A percentile compares a stretch with the other conserved stretches of the same genome.
Evolutionary conservation across 1,140 invertebrate species (phyloP).

Genomic region (Anastrepha ludens): DNA sequence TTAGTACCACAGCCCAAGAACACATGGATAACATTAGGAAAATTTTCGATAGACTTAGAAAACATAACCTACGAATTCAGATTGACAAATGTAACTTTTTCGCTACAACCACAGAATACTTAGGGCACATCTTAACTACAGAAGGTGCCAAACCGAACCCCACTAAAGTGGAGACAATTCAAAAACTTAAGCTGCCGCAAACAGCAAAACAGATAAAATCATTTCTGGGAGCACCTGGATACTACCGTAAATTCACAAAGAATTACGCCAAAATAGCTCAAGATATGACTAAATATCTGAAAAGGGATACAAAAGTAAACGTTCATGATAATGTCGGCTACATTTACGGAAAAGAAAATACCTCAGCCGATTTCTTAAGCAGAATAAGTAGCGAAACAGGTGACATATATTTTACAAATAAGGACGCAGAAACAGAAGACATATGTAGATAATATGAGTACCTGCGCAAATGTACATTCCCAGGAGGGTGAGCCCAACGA

Average conservation of each 20-base stretch:
- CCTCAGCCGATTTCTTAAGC: slow-evolving; percentile 45
- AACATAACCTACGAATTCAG: slow-evolving; percentile 61
- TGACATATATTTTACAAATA: not conserved
- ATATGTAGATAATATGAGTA: not conserved
- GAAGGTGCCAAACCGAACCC: not conserved
- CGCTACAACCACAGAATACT: not conserved
- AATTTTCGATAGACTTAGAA: slow-evolving; percentile 69
- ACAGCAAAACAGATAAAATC: not conserved
- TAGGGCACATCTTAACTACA: slow-evolving; percentile 2
- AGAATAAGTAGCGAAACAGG: not conserved
- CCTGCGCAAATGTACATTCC: not conserved
- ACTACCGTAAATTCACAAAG: slow-evolving; percentile 60
- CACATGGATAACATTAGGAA: slow-evolving; percentile 61
- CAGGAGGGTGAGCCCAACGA: not conserved
- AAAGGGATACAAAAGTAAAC: slow-evolving; percentile 58
- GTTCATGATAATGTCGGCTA: slow-evolving; percentile 54
- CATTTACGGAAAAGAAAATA: slow-evolving; percentile 51
- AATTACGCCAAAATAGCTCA: slow-evolving; percentile 63
- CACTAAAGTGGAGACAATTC: not conserved
- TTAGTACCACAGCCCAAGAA: slow-evolving; percentile 61
- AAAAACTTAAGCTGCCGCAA: not conserved
- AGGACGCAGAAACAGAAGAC: not conserved
- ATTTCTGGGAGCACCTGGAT: slow-evolving; percentile 56
- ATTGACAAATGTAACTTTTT: slow-evolving; percentile 61
- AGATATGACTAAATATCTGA: slow-evolving; percentile 61